A percentile compares a stretch with the other conserved stretches of the same genome.
phyloP scores from a whole-genome alignment of 2,113 vertebrate genomes.

The Odontophorus gujanensis region DNA sequence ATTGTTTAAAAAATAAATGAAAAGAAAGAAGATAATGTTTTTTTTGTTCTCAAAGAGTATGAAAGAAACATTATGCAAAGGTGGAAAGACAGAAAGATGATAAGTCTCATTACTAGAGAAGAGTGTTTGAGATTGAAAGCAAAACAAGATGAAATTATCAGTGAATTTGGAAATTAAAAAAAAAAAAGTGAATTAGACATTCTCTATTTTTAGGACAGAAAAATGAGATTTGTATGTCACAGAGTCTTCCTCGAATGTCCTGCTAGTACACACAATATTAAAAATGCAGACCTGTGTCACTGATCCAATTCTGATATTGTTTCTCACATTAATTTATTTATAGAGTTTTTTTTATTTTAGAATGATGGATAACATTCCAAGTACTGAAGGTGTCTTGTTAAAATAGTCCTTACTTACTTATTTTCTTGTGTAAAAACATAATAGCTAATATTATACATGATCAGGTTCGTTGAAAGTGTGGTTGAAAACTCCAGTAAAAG shows the following conservation, averaged over 20 bases:
- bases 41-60: background rate
- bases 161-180: conserved; percentile 15
- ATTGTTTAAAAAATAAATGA: background rate
- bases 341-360: background rate
- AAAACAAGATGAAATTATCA: conserved; percentile 17
- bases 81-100: background rate
- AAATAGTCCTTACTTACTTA: background rate
- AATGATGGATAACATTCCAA: background rate
- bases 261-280: background rate
- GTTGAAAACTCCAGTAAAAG: background rate
- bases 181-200: background rate
- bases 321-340: background rate
- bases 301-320: background rate
- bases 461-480: background rate
- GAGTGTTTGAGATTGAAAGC: background rate
- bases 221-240: background rate
- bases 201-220: background rate
- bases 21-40: background rate
- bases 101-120: background rate
- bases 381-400: background rate
- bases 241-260: background rate
- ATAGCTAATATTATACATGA: background rate
- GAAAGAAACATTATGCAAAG: background rate
- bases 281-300: background rate
- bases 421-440: background rate